Conservation (phyloP, 2,888 invertebrate species). For the Acronicta aceris region DNA sequence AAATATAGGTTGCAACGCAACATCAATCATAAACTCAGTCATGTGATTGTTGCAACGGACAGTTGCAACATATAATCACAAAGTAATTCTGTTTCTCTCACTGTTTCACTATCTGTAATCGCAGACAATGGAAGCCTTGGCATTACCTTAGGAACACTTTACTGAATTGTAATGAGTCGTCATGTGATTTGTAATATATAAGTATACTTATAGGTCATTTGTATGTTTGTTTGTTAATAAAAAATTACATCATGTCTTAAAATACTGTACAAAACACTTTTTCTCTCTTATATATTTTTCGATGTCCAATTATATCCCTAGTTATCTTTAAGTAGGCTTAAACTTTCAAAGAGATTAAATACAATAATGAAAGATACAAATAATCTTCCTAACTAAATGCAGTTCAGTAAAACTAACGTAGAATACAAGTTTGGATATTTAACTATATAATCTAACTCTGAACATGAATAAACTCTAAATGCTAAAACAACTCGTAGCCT, state of each 20-base stretch:
- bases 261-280: too few species aligned
- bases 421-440: too few species aligned
- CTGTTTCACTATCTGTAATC: constrained; percentile 22
- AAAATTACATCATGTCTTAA: too few species aligned
- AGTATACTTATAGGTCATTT: not conserved
- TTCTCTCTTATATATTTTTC: too few species aligned
- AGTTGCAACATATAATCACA: constrained; percentile 41
- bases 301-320: too few species aligned
- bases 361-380: too few species aligned
- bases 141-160: constrained; percentile 40
- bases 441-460: not conserved
- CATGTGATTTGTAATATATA: constrained; percentile 2
- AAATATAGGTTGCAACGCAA: constrained; percentile 28
- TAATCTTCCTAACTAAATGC: too few species aligned
- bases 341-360: too few species aligned
- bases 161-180: constrained; percentile 15
- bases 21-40: constrained; percentile 35
- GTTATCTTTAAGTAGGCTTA: too few species aligned
- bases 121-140: constrained; percentile 43
- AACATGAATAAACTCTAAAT: constrained; percentile 12
- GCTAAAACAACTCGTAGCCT: constrained; percentile 19
- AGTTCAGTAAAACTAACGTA: too few species aligned
- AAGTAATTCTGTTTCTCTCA: constrained; percentile 10
- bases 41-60: constrained; percentile 9
- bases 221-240: not conserved